Conservation (phyloP, 2,888 invertebrate genomes). For the Hetaerina titia region DNA sequence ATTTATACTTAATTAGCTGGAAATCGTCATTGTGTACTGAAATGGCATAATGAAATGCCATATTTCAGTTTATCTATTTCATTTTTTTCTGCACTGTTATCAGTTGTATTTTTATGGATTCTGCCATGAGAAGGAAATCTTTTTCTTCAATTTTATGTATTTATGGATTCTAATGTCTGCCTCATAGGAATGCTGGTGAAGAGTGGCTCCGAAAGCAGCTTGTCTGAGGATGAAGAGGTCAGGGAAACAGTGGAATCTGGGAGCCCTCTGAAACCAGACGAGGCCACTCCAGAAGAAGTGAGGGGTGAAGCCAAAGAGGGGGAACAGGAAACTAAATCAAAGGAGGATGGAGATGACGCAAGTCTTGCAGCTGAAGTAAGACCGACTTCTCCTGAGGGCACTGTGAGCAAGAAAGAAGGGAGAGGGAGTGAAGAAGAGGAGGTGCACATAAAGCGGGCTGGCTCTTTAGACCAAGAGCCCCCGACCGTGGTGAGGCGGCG, state of each 20-base stretch:
- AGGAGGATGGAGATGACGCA: not conserved
- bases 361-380: not conserved
- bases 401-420: not conserved
- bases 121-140: conserved; percentile 12
- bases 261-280: conserved; percentile 85
- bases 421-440: conserved; percentile 23
- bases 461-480: conserved; percentile 53
- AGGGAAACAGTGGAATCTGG: conserved; percentile 86
- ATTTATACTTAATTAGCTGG: no score
- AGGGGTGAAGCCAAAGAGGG: conserved; percentile 62
- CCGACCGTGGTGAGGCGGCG: conserved; percentile 47
- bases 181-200: conserved; percentile 82
- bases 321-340: conserved; percentile 44
- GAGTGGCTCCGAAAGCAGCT: conserved; percentile 93
- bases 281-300: conserved; percentile 72
- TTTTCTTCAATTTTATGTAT: not conserved
- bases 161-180: not conserved
- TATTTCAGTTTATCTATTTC: not conserved
- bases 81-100: not conserved
- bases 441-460: not conserved
- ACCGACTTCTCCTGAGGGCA: not conserved
- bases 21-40: no score
- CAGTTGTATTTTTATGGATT: not conserved
- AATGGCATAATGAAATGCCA: no score
- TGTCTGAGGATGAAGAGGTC: conserved; percentile 84